phyloP scores from a whole-genome alignment of 2,797 vertebrate species.

The Syngnathus acus region DNA sequence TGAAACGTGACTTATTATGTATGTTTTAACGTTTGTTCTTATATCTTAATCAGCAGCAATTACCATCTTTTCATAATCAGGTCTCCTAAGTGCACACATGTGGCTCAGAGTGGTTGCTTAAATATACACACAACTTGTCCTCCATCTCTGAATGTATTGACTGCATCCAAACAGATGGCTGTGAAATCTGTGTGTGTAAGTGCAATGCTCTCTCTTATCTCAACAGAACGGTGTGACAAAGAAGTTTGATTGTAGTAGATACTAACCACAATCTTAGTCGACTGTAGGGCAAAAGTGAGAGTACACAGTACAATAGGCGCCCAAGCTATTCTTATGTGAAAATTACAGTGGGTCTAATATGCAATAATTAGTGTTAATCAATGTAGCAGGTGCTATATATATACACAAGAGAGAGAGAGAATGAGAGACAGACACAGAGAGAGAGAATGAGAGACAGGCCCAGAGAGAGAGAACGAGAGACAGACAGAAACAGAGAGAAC shows the following conservation, averaged over 20 bases:
- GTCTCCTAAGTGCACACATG: constrained; percentile 35
- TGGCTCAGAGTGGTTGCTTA: constrained; percentile 19
- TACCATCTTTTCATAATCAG: constrained; percentile 50
- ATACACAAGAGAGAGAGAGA: no score
- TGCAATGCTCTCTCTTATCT: constrained; percentile 37
- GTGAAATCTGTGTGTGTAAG: neutral
- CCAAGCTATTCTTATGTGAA: constrained; percentile 21
- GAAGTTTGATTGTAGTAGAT: constrained; percentile 27
- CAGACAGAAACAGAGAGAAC: no score
- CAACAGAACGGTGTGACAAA: constrained; percentile 33
- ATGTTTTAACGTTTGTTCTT: constrained; percentile 49
- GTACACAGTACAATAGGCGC: constrained; percentile 11
- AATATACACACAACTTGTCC: constrained; percentile 33
- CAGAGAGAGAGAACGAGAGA: no score
- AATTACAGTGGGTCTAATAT: neutral
- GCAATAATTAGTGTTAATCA: no score
- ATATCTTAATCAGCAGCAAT: constrained; percentile 64
- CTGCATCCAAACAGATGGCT: constrained; percentile 38
- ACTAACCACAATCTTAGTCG: constrained; percentile 25
- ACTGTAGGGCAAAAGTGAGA: constrained; percentile 19
- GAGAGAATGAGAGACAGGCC: no score
- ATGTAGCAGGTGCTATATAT: no score
- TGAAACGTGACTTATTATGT: constrained; percentile 45
- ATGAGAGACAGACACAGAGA: no score
- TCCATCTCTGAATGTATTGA: constrained; percentile 31